Base-by-base conservation (phyloP, 2,888 invertebrate species). In the Acleris laterana region DNA sequence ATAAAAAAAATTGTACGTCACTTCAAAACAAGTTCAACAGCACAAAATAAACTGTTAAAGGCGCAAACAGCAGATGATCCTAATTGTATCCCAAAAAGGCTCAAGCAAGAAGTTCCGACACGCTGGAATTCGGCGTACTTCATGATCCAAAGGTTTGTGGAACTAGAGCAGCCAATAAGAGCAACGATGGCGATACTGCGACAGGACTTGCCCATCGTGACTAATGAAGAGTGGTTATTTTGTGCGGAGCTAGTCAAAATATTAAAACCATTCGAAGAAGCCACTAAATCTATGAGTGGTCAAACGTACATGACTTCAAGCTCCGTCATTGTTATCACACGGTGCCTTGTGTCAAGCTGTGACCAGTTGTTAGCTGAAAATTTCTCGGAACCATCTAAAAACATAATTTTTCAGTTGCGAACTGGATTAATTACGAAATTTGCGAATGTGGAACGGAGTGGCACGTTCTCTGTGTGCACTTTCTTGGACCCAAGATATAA, bases 401-500 rank as follows among this genome's bases (percentile, higher is more conserved):
- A 55, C 5, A 52, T 68, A 19, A 46, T 63, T 20, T 32, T 28
- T 17, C 2, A 6, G 11, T 49, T 72, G 25, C 44, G 61, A 20
- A 48, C 63, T 1, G 69, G 70, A 5, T 51, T 74, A 28, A 25
- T 51, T 19, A 58, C 9, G 25, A 61, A 66, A 42, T 63, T 72
- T n/a, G 22, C 22, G 22, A 22, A 22, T 22, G 49, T 72, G 28
- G 74, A 72, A 52, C 63, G 56, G 63, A 74, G 69, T 64, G 65
- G 64, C 0, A 71, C 66, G 32, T 71, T 72, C 49, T 63, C 69
- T 0, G 50, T 70, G 17, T 71, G 71, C 55, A 72, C 71, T 22
- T 22, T 22, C 22, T 22, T 71, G 62, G 72, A 72, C 51, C 72
- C 74, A 11, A 58, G 72, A 7, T 72, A 70, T 49, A 74, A 74